Percentiles rank a stretch among this genome's conserved stretches.
Evolutionary conservation across 2,888 invertebrate species (phyloP).

Genomic region (Apodemia zela): DNA sequence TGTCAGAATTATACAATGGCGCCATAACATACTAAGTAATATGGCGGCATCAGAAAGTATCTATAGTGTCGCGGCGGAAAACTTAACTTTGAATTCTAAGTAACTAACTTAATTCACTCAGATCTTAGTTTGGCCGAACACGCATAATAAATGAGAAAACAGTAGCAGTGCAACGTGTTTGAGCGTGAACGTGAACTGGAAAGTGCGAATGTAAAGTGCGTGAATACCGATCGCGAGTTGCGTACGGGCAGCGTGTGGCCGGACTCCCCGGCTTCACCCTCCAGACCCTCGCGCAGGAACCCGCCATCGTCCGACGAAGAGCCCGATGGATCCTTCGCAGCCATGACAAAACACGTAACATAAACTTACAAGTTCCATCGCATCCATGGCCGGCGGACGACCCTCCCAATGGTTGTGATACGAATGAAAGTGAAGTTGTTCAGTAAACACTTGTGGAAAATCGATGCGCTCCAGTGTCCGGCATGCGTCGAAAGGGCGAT

Average conservation of each 20-base stretch:
- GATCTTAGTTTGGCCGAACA: not conserved
- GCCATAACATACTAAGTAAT: too few species aligned
- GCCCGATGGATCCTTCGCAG: slow-evolving; percentile 72
- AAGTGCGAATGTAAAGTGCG: slow-evolving; percentile 42
- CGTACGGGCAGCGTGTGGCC: slow-evolving; percentile 79
- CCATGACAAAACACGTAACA: slow-evolving; percentile 50
- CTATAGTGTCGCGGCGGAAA: too few species aligned
- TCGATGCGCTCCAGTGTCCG: slow-evolving; percentile 62
- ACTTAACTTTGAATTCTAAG: too few species aligned
- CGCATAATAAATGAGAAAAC: not conserved
- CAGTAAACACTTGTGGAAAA: slow-evolving; percentile 53
- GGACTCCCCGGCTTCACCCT: slow-evolving; percentile 57
- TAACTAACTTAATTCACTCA: too few species aligned
- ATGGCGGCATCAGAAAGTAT: too few species aligned
- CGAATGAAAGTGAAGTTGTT: slow-evolving; percentile 62
- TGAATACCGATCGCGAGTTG: slow-evolving; percentile 73
- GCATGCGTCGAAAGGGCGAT: slow-evolving; percentile 45
- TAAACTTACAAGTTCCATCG: slow-evolving; percentile 33
- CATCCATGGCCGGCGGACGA: slow-evolving; percentile 42
- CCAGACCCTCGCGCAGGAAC: slow-evolving; percentile 64
- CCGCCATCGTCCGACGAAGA: slow-evolving; percentile 79
- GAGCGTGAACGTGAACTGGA: slow-evolving; percentile 28
- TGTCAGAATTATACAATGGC: too few species aligned
- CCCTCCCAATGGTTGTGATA: slow-evolving; percentile 50
- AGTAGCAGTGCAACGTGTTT: not conserved